Evolutionary conservation across 1,140 invertebrate genomes (phyloP), one percentile per base, ranked within the genome.

Genomic region (Trigoniulus corallinus): DNA sequence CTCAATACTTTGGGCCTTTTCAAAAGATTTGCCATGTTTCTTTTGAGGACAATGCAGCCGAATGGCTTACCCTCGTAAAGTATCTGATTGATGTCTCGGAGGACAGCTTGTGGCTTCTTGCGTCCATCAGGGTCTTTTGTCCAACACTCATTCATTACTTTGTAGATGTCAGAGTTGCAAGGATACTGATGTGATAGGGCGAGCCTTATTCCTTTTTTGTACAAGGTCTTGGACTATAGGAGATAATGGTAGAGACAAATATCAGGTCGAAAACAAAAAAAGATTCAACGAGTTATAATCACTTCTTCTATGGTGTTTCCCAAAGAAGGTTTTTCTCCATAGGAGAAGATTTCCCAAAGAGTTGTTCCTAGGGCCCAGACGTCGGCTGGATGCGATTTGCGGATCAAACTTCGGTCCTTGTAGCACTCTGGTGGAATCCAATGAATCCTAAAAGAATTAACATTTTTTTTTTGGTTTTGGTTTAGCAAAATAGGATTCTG

Each of bases 291-390:
- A n/a, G n/a, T n/a, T n/a, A n/a, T n/a, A n/a, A n/a, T n/a, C n/a
- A n/a, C n/a, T n/a, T n/a, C n/a, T n/a, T n/a, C n/a, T n/a, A n/a
- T n/a, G n/a, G n/a, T n/a, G n/a, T n/a, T n/a, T n/a, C n/a, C n/a
- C 7, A 42, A 13, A 24, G 54, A 55, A 40, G 64, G 68, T 41
- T 57, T 59, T 23, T 52, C 48, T 26, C 84, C 86, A 59, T 75
- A 79, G 0, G 81, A 81, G 70, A 91, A 93, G 54, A 93, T 83
- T 67, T 92, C 81, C 82, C 86, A 91, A 10, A 89, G 59, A 12
- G 86, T 89, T 18, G 88, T 92, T 1, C 81, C 84, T 58, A 86
- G 79, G 15, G 87, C 84, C 85, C 86, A 93, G 21, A 89, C 75
- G 61, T 93, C 87, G 24, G 81, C 79, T 23, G 74, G 68, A 0